phyloP scores from a whole-genome alignment of 1,140 invertebrate species.

The Scaptomyza montana region DNA sequence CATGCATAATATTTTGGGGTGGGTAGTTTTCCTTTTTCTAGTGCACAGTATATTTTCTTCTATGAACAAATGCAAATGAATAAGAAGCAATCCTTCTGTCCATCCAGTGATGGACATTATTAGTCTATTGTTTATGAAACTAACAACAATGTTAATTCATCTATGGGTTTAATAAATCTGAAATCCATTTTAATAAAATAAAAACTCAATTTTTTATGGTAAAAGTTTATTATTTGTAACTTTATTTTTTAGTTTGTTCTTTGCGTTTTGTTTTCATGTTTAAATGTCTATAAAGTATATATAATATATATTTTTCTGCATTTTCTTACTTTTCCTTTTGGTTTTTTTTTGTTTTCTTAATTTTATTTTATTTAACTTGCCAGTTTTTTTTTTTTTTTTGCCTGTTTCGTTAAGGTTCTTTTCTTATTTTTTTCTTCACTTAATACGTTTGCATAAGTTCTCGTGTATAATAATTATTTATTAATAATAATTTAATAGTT shows the following conservation, averaged over 20 bases:
- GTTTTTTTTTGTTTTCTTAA: conserved; percentile 52
- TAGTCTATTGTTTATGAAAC: no score
- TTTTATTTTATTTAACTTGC: conserved; percentile 58
- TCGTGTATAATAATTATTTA: conserved; percentile 80
- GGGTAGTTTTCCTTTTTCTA: no score
- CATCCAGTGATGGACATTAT: no score
- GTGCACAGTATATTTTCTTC: no score
- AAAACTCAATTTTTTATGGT: conserved; percentile 65
- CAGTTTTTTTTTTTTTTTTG: conserved; percentile 52
- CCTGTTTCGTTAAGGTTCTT: conserved; percentile 27
- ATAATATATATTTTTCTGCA: conserved; percentile 82
- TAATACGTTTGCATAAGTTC: conserved; percentile 75
- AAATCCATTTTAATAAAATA: conserved; percentile 15
- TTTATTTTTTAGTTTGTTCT: conserved; percentile 82
- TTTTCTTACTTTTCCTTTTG: conserved; percentile 53
- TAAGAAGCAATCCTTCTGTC: no score
- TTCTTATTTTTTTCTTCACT: conserved; percentile 57
- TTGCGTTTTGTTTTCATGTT: conserved; percentile 76
- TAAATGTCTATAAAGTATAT: conserved; percentile 84
- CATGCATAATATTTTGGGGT: no score
- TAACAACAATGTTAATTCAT: no score
- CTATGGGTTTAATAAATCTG: background rate
- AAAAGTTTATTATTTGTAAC: conserved; percentile 83
- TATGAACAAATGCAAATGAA: no score
- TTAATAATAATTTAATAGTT: conserved; percentile 80